phyloP scores from a whole-genome alignment of 2,888 invertebrate genomes.

The Rhagonycha fulva region DNA sequence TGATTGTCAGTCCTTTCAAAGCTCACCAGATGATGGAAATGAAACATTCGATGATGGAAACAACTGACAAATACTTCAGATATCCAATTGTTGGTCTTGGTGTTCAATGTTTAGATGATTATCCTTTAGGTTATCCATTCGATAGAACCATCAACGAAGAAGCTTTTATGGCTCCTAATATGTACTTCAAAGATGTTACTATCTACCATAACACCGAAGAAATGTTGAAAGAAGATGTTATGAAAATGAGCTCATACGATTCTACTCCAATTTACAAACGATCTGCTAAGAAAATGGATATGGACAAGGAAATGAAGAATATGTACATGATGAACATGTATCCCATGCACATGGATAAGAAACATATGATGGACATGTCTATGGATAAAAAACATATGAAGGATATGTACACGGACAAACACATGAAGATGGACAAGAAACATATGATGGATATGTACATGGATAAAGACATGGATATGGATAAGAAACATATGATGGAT shows the following conservation, averaged over 20 bases:
- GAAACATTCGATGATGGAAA: conserved; percentile 28
- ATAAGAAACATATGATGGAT: background rate
- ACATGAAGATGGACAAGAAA: background rate
- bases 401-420: background rate
- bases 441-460: background rate
- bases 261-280: background rate
- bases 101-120: conserved; percentile 55
- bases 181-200: conserved; percentile 66
- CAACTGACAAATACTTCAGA: conserved; percentile 20
- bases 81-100: conserved; percentile 39
- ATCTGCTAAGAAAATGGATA: background rate
- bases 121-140: conserved; percentile 75
- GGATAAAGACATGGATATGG: background rate
- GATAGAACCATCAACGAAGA: conserved; percentile 66
- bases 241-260: background rate
- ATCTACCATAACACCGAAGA: conserved; percentile 61
- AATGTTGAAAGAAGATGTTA: background rate
- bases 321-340: background rate
- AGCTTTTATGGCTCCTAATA: conserved; percentile 69
- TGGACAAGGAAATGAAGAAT: background rate
- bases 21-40: conserved; percentile 32
- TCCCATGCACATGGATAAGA: background rate
- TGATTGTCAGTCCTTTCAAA: conserved; percentile 54
- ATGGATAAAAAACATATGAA: background rate
- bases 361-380: background rate